Base-by-base conservation (phyloP, 1,140 invertebrate genomes). In the Amphibalanus amphitrite region DNA sequence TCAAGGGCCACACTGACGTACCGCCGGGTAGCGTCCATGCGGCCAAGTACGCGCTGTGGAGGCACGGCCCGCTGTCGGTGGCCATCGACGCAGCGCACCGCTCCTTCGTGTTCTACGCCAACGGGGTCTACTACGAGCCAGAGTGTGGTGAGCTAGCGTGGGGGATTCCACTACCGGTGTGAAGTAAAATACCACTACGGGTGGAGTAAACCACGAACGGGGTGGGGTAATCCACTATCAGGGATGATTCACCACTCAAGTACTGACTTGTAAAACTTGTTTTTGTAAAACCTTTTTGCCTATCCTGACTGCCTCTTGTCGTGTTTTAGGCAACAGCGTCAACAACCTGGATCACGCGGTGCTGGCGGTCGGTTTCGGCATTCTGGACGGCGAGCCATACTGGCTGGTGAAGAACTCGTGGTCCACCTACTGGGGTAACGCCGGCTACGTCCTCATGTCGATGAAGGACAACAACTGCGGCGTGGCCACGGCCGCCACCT, bases 401-500 rank as follows among this genome's bases (percentile, higher is more conserved):
- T 97, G 93, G 93, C 81, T 96, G 33, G 82, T 97, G 0, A 96
- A 96, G 82, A 97, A 97, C 82, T 95, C 92, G 0, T 97, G 94
- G 94, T 94, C 91, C 15, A 84, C 82, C 10, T 89, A 94, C 77
- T 97, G 93, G 93, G 94, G 93, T 26, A 95, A 95, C 78, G 91
- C 95, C 80, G 82, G 82, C 28, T 83, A 83, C 76, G 77, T 83
- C 38, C 78, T 77, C 67, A 84, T 83, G 77, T 76, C 78, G 29
- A 81, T 83, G 75, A 75, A 77, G 40, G 59, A 80, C 30, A 85
- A 85, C 75, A 80, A 81, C 73, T 85, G 84, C 75, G 84, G 84
- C 33, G 80, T 85, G 72, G 82, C 83, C 29, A 81, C 78, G 64
- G 23, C 64, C 26, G 64, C 64, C 64, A 65, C 64, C 6, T 65